Base-by-base conservation (phyloP, 2,113 vertebrate genomes). In the Daubentonia madagascariensis region DNA sequence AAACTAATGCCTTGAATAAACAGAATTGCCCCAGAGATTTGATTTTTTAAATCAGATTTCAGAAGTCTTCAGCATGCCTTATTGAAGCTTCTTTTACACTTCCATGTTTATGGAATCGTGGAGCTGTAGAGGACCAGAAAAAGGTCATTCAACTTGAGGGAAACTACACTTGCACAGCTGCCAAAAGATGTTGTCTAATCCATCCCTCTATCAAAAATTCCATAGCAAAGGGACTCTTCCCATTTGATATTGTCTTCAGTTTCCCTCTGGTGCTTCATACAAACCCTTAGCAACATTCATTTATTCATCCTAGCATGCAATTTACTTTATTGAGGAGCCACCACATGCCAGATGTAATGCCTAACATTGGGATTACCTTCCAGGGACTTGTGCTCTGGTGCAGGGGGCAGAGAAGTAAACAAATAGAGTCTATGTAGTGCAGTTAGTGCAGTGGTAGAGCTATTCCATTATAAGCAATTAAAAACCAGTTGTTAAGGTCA, bases 401-500 rank as follows among this genome's bases (percentile, higher is more conserved):
- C 80, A 14, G 63, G 20, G 73, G 79, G 40, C 3, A 22, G 65
- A 67, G 81, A 12, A 45, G 28, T n/a, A 57, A 57, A 35, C 54
- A 57, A 6, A 14, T 20, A 14, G 14, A 8, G 37, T 57, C 50
- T 37, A 0, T 3, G 14, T 86, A 35, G 28, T 0, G 0, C 17
- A 61, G 52, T 45, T n/a, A 28, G 5, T 8, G 7, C 3, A 1
- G 11, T 22, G 70, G 48, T 11, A 50, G 73, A 61, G 59, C 8
- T 6, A 25, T 5, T 14, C 16, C 63, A n/a, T 2, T 1, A 3
- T 17, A 43, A 45, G 12, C 45, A 13, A 13, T 68, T 72, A 32
- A 30, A 83, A 17, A 25, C 28, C 32, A 3, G 54, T 52, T 48
- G 45, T 45, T 68, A 45, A 10, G 20, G 70, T 30, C 59, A 35